Evolutionary conservation across 92 coral and sea anemone species (phyloP), one percentile per base, ranked within the genome.

Genomic region (Actinernus sp.): DNA sequence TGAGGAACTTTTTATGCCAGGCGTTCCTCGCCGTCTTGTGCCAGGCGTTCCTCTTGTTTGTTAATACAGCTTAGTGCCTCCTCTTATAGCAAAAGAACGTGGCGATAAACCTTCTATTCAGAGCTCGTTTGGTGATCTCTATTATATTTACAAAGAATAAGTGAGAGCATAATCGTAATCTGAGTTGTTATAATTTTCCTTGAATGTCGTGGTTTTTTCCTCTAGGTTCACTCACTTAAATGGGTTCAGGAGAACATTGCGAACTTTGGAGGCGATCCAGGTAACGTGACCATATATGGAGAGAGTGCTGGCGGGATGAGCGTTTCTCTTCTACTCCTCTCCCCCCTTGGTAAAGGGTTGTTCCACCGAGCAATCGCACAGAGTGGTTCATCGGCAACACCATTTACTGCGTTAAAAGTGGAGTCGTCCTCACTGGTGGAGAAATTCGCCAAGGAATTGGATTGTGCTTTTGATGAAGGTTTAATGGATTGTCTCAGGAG

Each of bases 171-270:
- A n/a, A n/a, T n/a, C n/a, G n/a, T n/a, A n/a, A n/a, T n/a, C n/a
- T n/a, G n/a, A n/a, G n/a, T n/a, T n/a, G n/a, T n/a, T n/a, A n/a
- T n/a, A n/a, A n/a, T n/a, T n/a, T n/a, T n/a, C n/a, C n/a, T n/a
- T n/a, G n/a, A n/a, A n/a, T n/a, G n/a, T n/a, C n/a, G n/a, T n/a
- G n/a, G n/a, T 55, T 4, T 55, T 31, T 13, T 13, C 12, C 13
- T 36, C 18, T 50, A 76, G 83, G 41, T 76, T 17, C 74, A 26
- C 53, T 54, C 68, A 6, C 55, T 76, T 0, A 55, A 76, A 30
- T 76, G 83, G 83, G 75, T 76, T 31, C 83, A 76, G 37, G 58
- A 65, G 33, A 76, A 76, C 38, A 76, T 76, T 21, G 83, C 74
- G 25, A 39, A 59, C 13, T 76, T 76, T 56, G 83, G 83, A 22